Evolutionary conservation across 1,140 invertebrate genomes (phyloP).

Genomic region (Apis florea): DNA sequence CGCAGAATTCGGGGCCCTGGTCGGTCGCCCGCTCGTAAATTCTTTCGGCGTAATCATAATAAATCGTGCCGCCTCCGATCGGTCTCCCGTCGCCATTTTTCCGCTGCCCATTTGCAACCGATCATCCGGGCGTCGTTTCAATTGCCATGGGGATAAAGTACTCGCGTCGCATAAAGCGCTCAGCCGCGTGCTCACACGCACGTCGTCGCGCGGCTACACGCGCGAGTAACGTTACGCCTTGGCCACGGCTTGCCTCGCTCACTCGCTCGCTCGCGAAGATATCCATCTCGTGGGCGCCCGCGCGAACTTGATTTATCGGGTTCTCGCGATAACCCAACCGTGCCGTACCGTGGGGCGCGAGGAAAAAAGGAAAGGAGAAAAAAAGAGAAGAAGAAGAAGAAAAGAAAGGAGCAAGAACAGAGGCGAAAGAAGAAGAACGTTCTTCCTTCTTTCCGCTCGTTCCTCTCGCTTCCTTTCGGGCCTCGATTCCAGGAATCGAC

Average conservation of each 20-base stretch:
- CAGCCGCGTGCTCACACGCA: constrained; percentile 24
- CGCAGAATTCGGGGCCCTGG: neutral
- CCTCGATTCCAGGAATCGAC: constrained; percentile 76
- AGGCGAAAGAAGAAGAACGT: constrained; percentile 52
- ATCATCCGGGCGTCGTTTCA: constrained; percentile 47
- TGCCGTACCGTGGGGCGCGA: constrained; percentile 21
- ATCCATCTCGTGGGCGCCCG: constrained; percentile 69
- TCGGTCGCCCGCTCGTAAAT: constrained; percentile 32
- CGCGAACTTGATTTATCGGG: constrained; percentile 75
- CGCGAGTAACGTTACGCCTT: constrained; percentile 43
- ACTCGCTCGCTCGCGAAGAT: constrained; percentile 55
- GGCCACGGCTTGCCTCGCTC: constrained; percentile 16
- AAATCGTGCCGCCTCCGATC: constrained; percentile 39
- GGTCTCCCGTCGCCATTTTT: constrained; percentile 44
- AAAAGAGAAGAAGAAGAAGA: constrained; percentile 29
- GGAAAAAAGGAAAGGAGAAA: neutral
- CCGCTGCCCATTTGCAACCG: constrained; percentile 38
- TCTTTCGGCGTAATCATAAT: constrained; percentile 46
- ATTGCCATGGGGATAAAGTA: constrained; percentile 40
- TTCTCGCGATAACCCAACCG: constrained; percentile 67
- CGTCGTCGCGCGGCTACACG: constrained; percentile 33
- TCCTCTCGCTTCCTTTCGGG: constrained; percentile 46
- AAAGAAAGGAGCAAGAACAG: constrained; percentile 42
- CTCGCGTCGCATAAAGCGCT: constrained; percentile 43
- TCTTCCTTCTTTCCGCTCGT: neutral